Evolutionary conservation across 2,888 invertebrate species (phyloP).

Genomic region (Stomorhina lunata): DNA sequence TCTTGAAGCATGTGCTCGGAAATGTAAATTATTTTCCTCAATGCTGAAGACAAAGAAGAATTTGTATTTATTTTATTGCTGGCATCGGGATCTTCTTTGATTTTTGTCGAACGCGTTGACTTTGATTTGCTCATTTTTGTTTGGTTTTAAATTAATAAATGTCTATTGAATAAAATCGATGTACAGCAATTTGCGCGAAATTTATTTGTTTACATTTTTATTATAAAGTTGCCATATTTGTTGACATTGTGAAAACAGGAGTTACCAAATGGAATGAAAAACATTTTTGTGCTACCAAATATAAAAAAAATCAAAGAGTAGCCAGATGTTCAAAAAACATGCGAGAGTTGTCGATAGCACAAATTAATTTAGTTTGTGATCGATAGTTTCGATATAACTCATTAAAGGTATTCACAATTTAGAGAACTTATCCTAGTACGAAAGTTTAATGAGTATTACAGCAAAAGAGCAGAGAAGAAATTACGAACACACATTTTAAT

Average conservation of each 20-base stretch:
- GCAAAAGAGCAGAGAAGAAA: no score
- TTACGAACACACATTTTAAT: no score
- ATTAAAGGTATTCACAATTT: no score
- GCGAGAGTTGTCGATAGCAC: no score
- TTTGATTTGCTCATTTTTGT: conserved; percentile 70
- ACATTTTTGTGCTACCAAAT: background rate
- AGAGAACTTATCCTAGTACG: no score
- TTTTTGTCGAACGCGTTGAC: conserved; percentile 67
- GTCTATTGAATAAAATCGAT: background rate
- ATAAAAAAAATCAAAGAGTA: no score
- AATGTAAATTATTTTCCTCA: conserved; percentile 74
- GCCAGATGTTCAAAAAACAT: no score
- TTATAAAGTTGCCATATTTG: conserved; percentile 2
- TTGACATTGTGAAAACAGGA: background rate
- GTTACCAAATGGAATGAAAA: background rate
- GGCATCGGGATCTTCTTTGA: conserved; percentile 67
- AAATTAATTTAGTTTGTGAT: no score
- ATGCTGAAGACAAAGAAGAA: conserved; percentile 58
- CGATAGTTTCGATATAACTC: no score
- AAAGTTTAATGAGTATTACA: no score
- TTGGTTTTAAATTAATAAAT: background rate
- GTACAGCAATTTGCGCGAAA: conserved; percentile 17
- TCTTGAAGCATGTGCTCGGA: conserved; percentile 70
- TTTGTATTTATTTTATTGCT: conserved; percentile 23
- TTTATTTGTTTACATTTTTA: conserved; percentile 26